Base-by-base conservation (phyloP, 2,888 invertebrate species). In the Dione juno region DNA sequence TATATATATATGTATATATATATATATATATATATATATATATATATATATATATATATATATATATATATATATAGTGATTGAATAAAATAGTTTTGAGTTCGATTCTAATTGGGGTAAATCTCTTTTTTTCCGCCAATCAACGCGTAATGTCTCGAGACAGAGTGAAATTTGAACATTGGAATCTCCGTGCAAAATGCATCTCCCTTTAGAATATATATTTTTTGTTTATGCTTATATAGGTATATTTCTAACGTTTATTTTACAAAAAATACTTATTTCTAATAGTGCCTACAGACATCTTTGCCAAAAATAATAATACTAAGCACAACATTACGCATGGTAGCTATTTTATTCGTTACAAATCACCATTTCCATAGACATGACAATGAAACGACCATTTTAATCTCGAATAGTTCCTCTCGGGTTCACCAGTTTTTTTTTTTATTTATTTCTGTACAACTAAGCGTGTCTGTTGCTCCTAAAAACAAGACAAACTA, bases 381-480 rank as follows among this genome's bases (percentile, higher is more conserved):
- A 67, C 74, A 72, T 68, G 70, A 71, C 64, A 74, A 75, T 71
- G 75, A 76, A 76, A 76, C 66, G 72, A 72, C 73, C 67, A 70
- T 72, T 75, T 76, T 76, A 76, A 76, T 76, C 75, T 74, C 53
- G 71, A 74, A 74, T 74, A 72, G 69, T 72, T 71, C 14, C n/a
- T 21, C n/a, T 11, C n/a, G 50, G 58, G n/a, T 21, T 50, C 45
- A 41, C 52, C 8, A 10, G 28, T 2, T 5, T 28, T 5, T 50
- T 10, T 63, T 63, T 63, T 48, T 35, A 2, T 2, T 5, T 28
- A 2, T 50, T 10, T 63, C 50, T 63, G 35, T 35, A 2, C 14
- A 37, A 50, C 19, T 14, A 54, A 67, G 70, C 76, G 74, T 77
- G 77, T 63, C 70, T 40, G 21, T 76, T 73, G 77, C 76, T 70